Percentiles rank a stretch among this genome's conserved stretches.
Conservation (phyloP, 2,113 vertebrate genomes). For the Siniperca chuatsi region DNA sequence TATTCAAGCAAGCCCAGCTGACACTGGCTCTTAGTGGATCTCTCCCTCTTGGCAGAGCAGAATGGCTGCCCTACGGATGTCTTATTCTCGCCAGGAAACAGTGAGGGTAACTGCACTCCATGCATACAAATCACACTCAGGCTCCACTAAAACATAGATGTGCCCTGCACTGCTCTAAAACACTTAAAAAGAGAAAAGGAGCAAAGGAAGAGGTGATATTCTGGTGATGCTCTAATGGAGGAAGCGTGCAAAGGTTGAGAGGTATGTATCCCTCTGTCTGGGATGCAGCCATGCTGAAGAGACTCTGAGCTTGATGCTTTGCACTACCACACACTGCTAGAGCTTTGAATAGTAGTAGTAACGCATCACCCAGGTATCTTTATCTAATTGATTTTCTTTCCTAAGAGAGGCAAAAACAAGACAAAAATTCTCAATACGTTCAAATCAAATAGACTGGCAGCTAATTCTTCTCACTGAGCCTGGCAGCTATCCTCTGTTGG, state of each 20-base stretch:
- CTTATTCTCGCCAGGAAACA: constrained; percentile 80
- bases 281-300: constrained; percentile 60
- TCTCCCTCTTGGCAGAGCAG: constrained; percentile 76
- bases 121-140: constrained; percentile 77
- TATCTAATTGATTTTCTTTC: constrained; percentile 25
- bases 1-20: constrained; percentile 82
- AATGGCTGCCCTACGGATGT: constrained; percentile 79
- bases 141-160: constrained; percentile 75
- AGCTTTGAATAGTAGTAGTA: constrained; percentile 1
- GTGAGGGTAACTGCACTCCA: constrained; percentile 60
- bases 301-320: constrained; percentile 2
- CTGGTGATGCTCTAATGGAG: constrained; percentile 70
- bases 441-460: constrained; percentile 17
- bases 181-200: constrained; percentile 54
- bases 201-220: constrained; percentile 61
- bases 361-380: constrained; percentile 11
- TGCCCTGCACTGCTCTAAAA: constrained; percentile 47
- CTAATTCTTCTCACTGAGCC: constrained; percentile 3
- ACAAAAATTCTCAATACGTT: constrained; percentile 13
- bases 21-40: constrained; percentile 70
- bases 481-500: background rate
- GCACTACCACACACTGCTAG: background rate
- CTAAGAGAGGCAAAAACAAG: constrained; percentile 7
- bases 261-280: constrained; percentile 36
- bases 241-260: constrained; percentile 62